Evolutionary conservation across 2,113 vertebrate species (phyloP), one percentile per base, ranked within the genome.

Genomic region (Ammodytes dubius): DNA sequence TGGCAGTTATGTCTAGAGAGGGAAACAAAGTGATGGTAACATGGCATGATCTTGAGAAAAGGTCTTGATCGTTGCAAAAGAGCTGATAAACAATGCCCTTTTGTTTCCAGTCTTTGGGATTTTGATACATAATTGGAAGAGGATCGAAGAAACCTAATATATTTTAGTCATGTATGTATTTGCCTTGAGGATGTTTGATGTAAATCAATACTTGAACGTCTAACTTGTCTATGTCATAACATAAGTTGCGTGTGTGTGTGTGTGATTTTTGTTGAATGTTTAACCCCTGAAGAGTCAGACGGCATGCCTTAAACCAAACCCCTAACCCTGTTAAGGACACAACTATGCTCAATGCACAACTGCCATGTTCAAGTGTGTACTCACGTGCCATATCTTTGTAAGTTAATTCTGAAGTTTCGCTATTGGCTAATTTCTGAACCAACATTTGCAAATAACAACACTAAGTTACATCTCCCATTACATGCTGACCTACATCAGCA

Each of bases 121-220:
- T 3, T 8, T n/a, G n/a, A 70, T 72, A 27, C 52, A 49, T 9
- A 42, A 49, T 17, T 47, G 76, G 66, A 78, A 70, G 13, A 43
- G 60, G 65, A 69, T 53, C 75, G 8, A 61, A 61, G n/a, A n/a
- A 54, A 53, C 54, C 42, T 35, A 37, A 74, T 19, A 70, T 11
- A 77, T 67, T 42, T 74, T 39, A 40, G 39, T 46, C 15, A 78
- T 39, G 40, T 39, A 78, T 27, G 15, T 40, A 35, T n/a, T n/a
- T n/a, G 71, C 73, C 49, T 63, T 69, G 15, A 46, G 63, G 40
- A 61, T 17, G 19, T 7, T 13, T 37, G 27, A 27, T 81, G 65
- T 35, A 57, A 49, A 81, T 75, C 27, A 49, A 65, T 56, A 12
- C 35, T 56, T 39, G 42, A 49, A 64, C 49, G 15, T 70, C 27